Percentiles rank a stretch among this genome's conserved stretches.
Evolutionary conservation across 2,888 invertebrate genomes (phyloP).

Genomic region (Tetranychus truncatus): DNA sequence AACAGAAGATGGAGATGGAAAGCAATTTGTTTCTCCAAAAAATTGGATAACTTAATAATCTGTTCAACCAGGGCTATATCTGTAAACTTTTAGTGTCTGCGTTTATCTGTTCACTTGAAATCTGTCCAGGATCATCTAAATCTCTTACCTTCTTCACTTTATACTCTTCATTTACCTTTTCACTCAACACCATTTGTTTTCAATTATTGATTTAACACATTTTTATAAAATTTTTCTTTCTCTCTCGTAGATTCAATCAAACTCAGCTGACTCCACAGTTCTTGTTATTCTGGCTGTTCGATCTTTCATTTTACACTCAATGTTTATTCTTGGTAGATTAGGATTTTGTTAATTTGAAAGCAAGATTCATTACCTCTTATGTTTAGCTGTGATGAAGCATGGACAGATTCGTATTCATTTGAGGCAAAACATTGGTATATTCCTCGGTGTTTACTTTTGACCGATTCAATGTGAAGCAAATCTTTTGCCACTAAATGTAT

Average conservation of each 20-base stretch:
- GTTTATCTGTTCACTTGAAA: neutral
- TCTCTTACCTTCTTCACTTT: neutral
- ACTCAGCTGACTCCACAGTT: too few species aligned
- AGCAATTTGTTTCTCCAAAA: neutral
- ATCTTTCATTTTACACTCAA: too few species aligned
- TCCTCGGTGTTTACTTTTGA: conserved; percentile 13
- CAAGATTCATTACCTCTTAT: conserved; percentile 7
- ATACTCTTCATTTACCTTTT: neutral
- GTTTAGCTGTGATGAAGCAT: neutral
- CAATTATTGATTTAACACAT: neutral
- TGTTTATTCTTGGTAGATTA: neutral
- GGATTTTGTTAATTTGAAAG: neutral
- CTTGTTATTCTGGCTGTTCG: too few species aligned
- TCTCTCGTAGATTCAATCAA: too few species aligned
- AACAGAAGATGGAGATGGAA: neutral
- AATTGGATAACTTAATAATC: conserved; percentile 1
- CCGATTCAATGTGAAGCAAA: conserved; percentile 15
- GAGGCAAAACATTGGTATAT: conserved; percentile 10
- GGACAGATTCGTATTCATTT: conserved; percentile 11
- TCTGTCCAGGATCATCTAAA: neutral
- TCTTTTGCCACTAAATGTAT: conserved; percentile 14
- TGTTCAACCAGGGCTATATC: neutral
- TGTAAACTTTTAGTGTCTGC: neutral
- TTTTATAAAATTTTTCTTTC: too few species aligned
- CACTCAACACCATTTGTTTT: neutral